Evolutionary conservation across 2,113 vertebrate species (phyloP).

Genomic region (Ranitomeya imitator): DNA sequence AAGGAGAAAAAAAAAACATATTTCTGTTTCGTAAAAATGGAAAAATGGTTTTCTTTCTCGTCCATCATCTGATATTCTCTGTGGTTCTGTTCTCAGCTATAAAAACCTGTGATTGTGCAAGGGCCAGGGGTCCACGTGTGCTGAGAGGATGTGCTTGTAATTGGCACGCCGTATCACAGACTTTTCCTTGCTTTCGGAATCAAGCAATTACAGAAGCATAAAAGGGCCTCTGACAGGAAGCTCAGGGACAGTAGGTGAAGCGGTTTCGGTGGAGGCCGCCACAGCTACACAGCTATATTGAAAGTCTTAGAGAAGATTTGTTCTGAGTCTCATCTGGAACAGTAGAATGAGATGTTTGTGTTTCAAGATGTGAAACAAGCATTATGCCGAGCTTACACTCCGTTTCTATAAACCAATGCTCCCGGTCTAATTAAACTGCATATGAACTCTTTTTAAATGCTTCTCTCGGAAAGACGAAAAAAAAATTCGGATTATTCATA

Average conservation of each 20-base stretch:
- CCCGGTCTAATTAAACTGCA: slow-evolving; percentile 30
- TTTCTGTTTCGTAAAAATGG: slow-evolving; percentile 20
- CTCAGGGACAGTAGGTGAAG: slow-evolving; percentile 44
- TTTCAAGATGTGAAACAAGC: slow-evolving; percentile 13
- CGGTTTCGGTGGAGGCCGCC: slow-evolving; percentile 14
- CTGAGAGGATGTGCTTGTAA: slow-evolving; percentile 26
- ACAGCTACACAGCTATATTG: slow-evolving; percentile 41
- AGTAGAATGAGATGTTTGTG: slow-evolving; percentile 46
- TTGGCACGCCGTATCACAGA: slow-evolving; percentile 38
- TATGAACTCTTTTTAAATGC: neutral
- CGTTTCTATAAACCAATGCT: neutral
- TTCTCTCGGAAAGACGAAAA: neutral
- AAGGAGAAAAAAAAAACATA: slow-evolving; percentile 29
- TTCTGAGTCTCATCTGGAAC: slow-evolving; percentile 14
- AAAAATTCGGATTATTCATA: neutral
- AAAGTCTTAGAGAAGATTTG: slow-evolving; percentile 52
- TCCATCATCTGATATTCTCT: neutral
- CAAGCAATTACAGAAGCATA: slow-evolving; percentile 52
- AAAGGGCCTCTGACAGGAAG: slow-evolving; percentile 46
- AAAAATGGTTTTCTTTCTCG: slow-evolving; percentile 7
- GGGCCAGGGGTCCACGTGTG: slow-evolving; percentile 15
- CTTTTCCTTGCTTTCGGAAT: slow-evolving; percentile 41
- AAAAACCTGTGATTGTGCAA: slow-evolving; percentile 43
- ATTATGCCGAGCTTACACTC: slow-evolving; percentile 21
- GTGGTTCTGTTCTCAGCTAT: slow-evolving; percentile 19